Evolutionary conservation across 2,113 vertebrate genomes (phyloP), one percentile per base, ranked within the genome.

Genomic region (Ranitomeya imitator): DNA sequence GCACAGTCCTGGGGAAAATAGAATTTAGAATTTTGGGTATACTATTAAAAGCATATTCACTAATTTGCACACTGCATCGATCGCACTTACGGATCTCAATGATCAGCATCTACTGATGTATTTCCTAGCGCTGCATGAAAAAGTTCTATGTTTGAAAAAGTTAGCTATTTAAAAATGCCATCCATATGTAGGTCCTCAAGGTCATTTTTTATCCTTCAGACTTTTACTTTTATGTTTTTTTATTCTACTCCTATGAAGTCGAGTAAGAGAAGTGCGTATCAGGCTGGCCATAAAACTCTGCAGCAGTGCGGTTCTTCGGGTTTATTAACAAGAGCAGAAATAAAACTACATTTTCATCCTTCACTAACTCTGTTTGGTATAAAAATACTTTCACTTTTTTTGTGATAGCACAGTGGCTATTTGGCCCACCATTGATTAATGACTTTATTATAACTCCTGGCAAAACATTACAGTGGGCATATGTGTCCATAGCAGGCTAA

Each of bases 251-350:
- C 60, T 45, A 88, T 79, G 54, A 52, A 83, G 69, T 79, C 18
- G 19, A 89, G 86, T 57, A 90, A 15, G 15, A 87, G 90, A 80
- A 89, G 65, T 63, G 83, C 21, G 60, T 89, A 87, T 74, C 21
- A 31, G 19, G 90, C 91, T 90, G 89, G 71, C 89, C 88, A 74
- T 90, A 87, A 90, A 86, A 81, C 23, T 89, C 80, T 77, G 85
- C 14, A 77, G 86, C 74, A 55, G 16, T 79, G 8, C 71, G 55
- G 82, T 18, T 86, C 86, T 57, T 55, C 7, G 55, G 74, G 91
- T 89, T 92, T 88, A 80, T 91, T 92, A 92, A 88, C 0, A 19
- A 86, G 74, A 88, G 79, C 87, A 91, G 88, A 76, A 88, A 88
- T 87, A 83, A 83, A 83, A 83, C 61, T 65, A 61, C 77, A 86